Evolutionary conservation across 1,140 invertebrate species (phyloP).

Genomic region (Anoplophora glabripennis): DNA sequence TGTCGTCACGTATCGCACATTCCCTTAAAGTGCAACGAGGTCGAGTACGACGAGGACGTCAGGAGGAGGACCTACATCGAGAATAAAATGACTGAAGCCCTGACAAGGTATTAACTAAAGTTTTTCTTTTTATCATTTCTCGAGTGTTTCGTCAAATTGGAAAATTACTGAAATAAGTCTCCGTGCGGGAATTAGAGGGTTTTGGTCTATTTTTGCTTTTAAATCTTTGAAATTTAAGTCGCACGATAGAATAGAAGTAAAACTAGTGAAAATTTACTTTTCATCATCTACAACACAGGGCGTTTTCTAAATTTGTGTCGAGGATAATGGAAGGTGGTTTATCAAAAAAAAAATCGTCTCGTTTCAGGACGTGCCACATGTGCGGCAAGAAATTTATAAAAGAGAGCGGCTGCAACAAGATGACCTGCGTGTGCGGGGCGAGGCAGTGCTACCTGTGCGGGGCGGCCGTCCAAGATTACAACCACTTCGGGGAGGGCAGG

Average conservation of each 20-base stretch:
- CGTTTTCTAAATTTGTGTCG: neutral
- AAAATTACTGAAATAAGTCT: too few species aligned
- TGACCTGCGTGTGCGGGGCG: conserved; percentile 66
- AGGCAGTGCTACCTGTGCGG: conserved; percentile 69
- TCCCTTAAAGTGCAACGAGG: conserved; percentile 63
- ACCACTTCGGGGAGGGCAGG: conserved; percentile 57
- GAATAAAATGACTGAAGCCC: conserved; percentile 64
- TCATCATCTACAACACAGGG: neutral
- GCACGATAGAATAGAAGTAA: neutral
- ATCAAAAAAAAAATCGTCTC: neutral
- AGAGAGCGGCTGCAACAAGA: conserved; percentile 68
- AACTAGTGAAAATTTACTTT: neutral
- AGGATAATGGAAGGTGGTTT: neutral
- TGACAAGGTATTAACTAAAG: conserved; percentile 51
- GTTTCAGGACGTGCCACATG: conserved; percentile 56
- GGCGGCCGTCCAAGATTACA: conserved; percentile 56
- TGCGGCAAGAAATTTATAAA: conserved; percentile 63
- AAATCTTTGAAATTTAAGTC: neutral
- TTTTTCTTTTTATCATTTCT: too few species aligned
- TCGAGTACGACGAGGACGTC: conserved; percentile 58
- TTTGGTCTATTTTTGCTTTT: too few species aligned
- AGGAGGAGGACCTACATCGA: conserved; percentile 60
- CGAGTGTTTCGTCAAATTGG: too few species aligned
- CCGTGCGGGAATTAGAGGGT: too few species aligned
- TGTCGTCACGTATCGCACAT: conserved; percentile 65